These are phyloP conservation scores for Babylonia areolata DNA, from an alignment of 1,140 invertebrate genomes.

Conservation along the genomic window DNA sequence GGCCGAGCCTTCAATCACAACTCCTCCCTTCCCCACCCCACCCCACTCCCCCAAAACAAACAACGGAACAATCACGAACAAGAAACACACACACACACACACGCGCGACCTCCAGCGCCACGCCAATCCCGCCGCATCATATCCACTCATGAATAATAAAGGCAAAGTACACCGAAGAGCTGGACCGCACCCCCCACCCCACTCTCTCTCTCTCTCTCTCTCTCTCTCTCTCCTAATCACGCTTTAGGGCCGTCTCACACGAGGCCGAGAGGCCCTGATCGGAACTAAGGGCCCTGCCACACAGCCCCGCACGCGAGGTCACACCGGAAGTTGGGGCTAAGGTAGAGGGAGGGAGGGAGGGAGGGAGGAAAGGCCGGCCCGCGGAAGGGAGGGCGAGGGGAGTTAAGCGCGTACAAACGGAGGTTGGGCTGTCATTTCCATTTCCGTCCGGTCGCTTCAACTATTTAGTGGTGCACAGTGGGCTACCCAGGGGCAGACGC, in stretches of 20 bases:
- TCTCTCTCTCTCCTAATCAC: too few species aligned
- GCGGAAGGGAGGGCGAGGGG: background rate
- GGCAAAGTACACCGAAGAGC: background rate
- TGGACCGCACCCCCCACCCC: too few species aligned
- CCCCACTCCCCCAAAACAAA: too few species aligned
- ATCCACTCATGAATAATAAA: background rate
- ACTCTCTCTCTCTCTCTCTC: too few species aligned
- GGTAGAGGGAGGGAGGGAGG: background rate
- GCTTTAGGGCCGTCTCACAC: too few species aligned
- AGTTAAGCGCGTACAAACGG: background rate
- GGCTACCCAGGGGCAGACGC: too few species aligned
- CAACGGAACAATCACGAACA: background rate
- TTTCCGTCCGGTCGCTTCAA: background rate
- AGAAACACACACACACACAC: background rate
- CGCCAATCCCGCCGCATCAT: background rate
- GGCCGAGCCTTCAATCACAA: too few species aligned
- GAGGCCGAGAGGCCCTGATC: too few species aligned
- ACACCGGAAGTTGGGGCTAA: background rate
- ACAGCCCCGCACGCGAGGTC: background rate
- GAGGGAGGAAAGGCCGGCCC: background rate
- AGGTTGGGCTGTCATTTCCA: background rate
- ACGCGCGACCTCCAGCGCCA: background rate
- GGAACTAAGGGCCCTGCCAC: background rate
- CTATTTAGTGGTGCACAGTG: too few species aligned
- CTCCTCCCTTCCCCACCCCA: too few species aligned